Base-by-base conservation (phyloP, 2,797 vertebrate genomes). In the Eospalax fontanierii region DNA sequence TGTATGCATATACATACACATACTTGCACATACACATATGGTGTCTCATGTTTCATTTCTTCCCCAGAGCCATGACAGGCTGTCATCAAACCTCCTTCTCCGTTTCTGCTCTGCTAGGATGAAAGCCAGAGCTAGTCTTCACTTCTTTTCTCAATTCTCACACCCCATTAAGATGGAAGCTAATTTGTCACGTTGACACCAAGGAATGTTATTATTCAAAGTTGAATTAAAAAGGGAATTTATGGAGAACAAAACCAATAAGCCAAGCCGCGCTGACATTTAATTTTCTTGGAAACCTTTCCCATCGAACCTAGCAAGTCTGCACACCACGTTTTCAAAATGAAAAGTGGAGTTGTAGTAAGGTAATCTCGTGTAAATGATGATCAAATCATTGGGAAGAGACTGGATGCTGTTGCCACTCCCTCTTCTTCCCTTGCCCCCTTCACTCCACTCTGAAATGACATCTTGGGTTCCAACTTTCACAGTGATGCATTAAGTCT, bases 211-310 rank as follows among this genome's bases (percentile, higher is more conserved):
- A 97, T 98, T 98, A 98, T 97, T 98, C 97, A 96, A 94, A 97
- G 74, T 93, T 91, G 96, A 92, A 78, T 96, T 97, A 96, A 96
- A 96, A 98, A 98, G 71, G 91, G 95, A 98, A 98, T 98, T 97
- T 97, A 97, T 96, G 95, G 96, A 97, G 94, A 97, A 75, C 90
- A 96, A 98, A 98, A 97, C 97, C 97, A 98, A 97, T 98, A 98
- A 98, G 94, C 97, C 1, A 0, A 87, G 35, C 88, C 93, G 74
- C 80, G 90, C 92, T 98, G 97, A 97, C 97, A 97, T 98, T 98
- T 98, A 96, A 97, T 98, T 98, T 98, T 97, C 97, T 95, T 98
- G 96, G 97, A 98, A 98, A 96, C 96, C 97, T 93, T 97, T 98
- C 40, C 83, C 97, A 82, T 96, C 79, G 76, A 98, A 97, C 96